Percentiles rank a stretch among this genome's conserved stretches.
Evolutionary conservation across 2,888 invertebrate species (phyloP).

Genomic region (Magallana nippona): DNA sequence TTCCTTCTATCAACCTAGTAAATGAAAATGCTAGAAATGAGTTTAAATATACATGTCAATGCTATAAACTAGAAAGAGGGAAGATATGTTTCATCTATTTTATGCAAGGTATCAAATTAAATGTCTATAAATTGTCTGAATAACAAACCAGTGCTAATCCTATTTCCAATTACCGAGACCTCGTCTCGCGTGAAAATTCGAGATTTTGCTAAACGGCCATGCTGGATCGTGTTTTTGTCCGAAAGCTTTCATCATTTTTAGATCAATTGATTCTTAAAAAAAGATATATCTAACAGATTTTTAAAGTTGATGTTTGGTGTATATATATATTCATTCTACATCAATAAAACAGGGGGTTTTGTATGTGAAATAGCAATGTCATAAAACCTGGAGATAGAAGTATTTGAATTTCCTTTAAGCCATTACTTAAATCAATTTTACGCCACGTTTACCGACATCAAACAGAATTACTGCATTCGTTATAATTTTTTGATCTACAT

Average conservation of each 20-base stretch:
- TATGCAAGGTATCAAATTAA: not conserved
- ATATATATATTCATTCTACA: conserved; percentile 9
- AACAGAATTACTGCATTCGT: conserved; percentile 19
- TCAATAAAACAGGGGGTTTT: not conserved
- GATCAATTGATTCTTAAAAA: not conserved
- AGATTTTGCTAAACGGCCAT: not conserved
- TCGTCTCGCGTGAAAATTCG: not conserved
- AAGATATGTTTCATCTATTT: too few species aligned
- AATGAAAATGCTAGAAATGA: too few species aligned
- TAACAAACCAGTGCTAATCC: not conserved
- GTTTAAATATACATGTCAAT: too few species aligned
- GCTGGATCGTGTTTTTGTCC: not conserved
- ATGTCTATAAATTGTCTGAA: not conserved
- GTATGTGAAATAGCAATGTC: not conserved
- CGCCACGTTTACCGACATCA: conserved; percentile 26
- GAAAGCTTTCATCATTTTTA: not conserved
- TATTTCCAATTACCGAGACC: not conserved
- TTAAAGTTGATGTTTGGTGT: not conserved
- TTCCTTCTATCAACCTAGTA: too few species aligned
- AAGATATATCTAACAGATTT: not conserved
- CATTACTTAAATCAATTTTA: conserved; percentile 33
- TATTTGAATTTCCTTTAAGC: conserved; percentile 28
- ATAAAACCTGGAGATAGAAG: conserved; percentile 21
- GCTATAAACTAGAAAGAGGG: too few species aligned
- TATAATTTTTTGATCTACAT: conserved; percentile 15